phyloP scores from a whole-genome alignment of 2,888 invertebrate genomes.

The Patella depressa region DNA sequence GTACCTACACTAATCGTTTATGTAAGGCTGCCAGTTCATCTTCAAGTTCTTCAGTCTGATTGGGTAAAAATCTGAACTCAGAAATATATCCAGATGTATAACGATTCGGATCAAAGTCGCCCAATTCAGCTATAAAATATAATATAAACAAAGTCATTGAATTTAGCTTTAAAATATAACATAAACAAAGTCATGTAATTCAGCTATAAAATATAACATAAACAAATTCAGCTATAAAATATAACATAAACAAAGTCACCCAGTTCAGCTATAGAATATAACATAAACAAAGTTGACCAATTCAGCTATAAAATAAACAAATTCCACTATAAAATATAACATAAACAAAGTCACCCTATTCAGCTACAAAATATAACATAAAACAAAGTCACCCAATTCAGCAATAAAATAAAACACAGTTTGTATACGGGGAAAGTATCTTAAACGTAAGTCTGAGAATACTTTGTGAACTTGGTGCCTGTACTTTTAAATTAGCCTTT shows the following conservation, averaged over 20 bases:
- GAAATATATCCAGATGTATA: conserved; percentile 93
- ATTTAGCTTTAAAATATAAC: background rate
- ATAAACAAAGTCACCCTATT: too few relatives aligned
- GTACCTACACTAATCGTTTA: conserved; percentile 83
- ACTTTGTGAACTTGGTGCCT: too few relatives aligned
- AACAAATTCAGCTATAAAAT: conserved; percentile 83
- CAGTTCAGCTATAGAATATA: background rate
- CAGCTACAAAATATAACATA: too few relatives aligned
- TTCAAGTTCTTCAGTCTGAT: conserved; percentile 93
- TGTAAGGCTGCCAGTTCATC: conserved; percentile 89
- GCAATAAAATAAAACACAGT: too few relatives aligned
- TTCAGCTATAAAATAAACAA: too few relatives aligned
- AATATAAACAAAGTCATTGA: conserved; percentile 19
- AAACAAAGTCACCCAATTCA: too few relatives aligned
- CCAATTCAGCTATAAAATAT: conserved; percentile 86
- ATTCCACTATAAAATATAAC: too few relatives aligned
- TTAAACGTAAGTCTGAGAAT: too few relatives aligned
- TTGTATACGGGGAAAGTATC: too few relatives aligned
- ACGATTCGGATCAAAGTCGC: conserved; percentile 90
- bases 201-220: background rate
- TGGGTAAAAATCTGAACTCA: conserved; percentile 92
- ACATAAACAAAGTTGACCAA: background rate
- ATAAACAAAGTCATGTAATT: background rate
- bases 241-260: conserved; percentile 24
- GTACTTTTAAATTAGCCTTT: too few relatives aligned